Evolutionary conservation across 2,797 vertebrate genomes (phyloP), one percentile per base, ranked within the genome.

Genomic region (Ammospiza maritima): DNA sequence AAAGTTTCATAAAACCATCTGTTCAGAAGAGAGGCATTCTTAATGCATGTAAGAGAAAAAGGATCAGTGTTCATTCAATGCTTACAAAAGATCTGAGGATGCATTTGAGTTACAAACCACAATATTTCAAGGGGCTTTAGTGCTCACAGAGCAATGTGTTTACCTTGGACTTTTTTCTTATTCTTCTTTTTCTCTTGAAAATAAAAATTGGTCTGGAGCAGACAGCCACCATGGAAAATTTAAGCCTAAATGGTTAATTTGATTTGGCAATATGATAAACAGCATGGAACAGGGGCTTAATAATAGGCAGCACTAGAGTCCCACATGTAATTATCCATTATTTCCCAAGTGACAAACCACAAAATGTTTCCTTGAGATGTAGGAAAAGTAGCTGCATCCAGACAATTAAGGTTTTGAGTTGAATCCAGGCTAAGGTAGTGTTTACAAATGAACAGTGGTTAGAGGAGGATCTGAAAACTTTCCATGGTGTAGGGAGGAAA

Each of bases 261-360:
- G 60, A 72, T 86, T 85, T 94, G 90, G 76, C 73, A 90, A 66
- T 19, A 32, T 29, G 34, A 85, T 83, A 83, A 94, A 71, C 29
- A 83, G 17, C 66, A 75, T 11, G 2, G 29, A 88, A 69, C 34
- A 80, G 38, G 19, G 20, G 45, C 38, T 84, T 94, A 84, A 79
- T 93, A 61, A 94, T 4, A 91, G 69, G 36, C 29, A 78, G 29
- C 47, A 11, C 32, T 66, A 42, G 32, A 34, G 9, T 73, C n/a
- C 17, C 40, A 84, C 36, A 45, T 75, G 54, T 88, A 91, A 91
- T 94, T 93, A 94, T 51, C 40, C 74, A 32, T 78, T 66, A 81
- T 21, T 50, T 48, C 17, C 19, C 47, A 88, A 92, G 62, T 79
- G 58, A 93, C 74, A 94, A 94, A 64, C 44, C 36, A 76, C 56